Evolutionary conservation across 1,140 invertebrate genomes (phyloP), one percentile per base, ranked within the genome.

Genomic region (Monochamus saltuarius): DNA sequence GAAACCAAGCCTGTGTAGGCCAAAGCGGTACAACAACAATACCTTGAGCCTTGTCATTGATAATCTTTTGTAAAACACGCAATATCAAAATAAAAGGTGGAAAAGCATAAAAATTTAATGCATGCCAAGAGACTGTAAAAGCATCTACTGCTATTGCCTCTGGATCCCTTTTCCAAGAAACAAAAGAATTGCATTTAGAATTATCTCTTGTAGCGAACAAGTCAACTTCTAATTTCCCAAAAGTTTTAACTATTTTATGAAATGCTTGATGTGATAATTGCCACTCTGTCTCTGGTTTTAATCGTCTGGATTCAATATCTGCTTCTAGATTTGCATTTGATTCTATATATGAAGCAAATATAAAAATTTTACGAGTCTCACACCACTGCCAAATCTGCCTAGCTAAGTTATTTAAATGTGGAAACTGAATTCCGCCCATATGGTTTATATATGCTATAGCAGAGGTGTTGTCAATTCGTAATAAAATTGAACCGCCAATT

Each of bases 381-480:
- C 71, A 74, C 65, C 69, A 73, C 9, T 65, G 37, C 68, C 67
- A 71, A 37, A 75, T 59, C 13, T 58, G 2, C n/a, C 34, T 13
- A 22, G 56, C 7, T 58, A 39, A 11, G 7, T 34, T 38, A 35
- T 37, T 4, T 39, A 49, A n/a, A 7, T 7, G 22, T 43, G 19
- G 43, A 17, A 49, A 50, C 38, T 40, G 4, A 35, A 58, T 16
- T 34, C 66, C 54, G 2, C 68, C 68, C 66, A 68, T 70, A 35
- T 37, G 37, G 57, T 72, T 72, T 10, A 73, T 67, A 43, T 67
- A 78, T 72, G 75, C 75, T 73, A 80, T 79, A 72, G 78, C 77
- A 54, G 70, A 72, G 3, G 64, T 67, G 56, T 70, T 69, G 53
- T 70, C 64, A 8, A 64, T 34, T 36, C 64, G 13, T 14, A 62